Evolutionary conservation across 2,888 invertebrate genomes (phyloP).

Genomic region (Tetragnatha montana): DNA sequence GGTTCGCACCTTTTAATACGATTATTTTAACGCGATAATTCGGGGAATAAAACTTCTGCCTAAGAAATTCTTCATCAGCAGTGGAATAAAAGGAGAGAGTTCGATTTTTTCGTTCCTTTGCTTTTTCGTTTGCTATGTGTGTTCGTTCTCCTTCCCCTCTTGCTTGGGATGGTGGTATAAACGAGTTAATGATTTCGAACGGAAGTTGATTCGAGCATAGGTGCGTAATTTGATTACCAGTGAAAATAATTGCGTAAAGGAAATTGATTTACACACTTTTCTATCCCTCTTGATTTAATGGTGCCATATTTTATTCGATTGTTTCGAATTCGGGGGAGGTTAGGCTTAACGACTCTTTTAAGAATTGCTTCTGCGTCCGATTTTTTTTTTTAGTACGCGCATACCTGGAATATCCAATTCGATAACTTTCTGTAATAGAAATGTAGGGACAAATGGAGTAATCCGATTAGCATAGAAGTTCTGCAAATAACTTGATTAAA

Average conservation of each 20-base stretch:
- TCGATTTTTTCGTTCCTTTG: not conserved
- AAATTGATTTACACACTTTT: slow-evolving; percentile 45
- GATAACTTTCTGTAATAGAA: not conserved
- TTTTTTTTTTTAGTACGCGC: not conserved
- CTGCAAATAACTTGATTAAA: not conserved
- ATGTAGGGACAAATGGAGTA: not conserved
- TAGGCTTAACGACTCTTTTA: not conserved
- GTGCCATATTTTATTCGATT: slow-evolving; percentile 25
- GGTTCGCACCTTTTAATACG: slow-evolving; percentile 16
- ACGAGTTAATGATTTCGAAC: slow-evolving; percentile 47
- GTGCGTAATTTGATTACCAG: slow-evolving; percentile 55
- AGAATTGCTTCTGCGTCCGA: not conserved
- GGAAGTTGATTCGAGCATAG: slow-evolving; percentile 56
- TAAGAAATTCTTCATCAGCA: slow-evolving; percentile 28
- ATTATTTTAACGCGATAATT: slow-evolving; percentile 40
- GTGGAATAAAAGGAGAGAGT: slow-evolving; percentile 12
- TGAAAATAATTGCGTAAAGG: slow-evolving; percentile 35
- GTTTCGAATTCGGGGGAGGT: not conserved
- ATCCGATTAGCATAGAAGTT: not conserved
- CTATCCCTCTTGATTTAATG: slow-evolving; percentile 37
- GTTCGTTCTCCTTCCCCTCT: slow-evolving; percentile 2
- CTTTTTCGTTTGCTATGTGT: slow-evolving; percentile 11
- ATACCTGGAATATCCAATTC: not conserved
- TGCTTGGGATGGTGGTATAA: not conserved
- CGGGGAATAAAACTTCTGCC: not conserved